Base-by-base conservation (phyloP, 2,797 vertebrate species). In the Prunella strophiata region DNA sequence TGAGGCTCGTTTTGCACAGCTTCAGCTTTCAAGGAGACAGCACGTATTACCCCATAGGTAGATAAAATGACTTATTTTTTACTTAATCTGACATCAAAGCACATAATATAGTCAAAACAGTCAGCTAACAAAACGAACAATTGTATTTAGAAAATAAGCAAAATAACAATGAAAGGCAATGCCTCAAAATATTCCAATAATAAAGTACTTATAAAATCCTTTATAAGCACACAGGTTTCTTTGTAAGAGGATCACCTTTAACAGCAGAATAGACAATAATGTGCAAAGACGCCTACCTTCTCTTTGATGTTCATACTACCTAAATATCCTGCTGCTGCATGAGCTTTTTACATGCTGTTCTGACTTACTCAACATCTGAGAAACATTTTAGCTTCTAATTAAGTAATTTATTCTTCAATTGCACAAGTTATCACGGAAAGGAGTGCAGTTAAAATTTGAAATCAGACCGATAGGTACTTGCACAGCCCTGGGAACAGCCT, bases 11-110 rank as follows among this genome's bases (percentile, higher is more conserved):
- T 74, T 54, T 73, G 22, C 48, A 51, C 17, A 47, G 68, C 42
- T 59, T 45, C 32, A 9, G 7, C 4, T 45, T 48, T 77, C 51
- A 61, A 81, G 36, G 13, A 38, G 19, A 47, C 0, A 6, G 36
- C n/a, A 36, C 3, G 1, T 8, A 55, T 20, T 29, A 48, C 6
- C 11, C 30, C 15, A 11, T 0, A 68, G 23, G 19, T 9, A 70
- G 19, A 27, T 14, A 45, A 0, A 0, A 6, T 2, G 4, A 34
- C 34, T 55, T 34, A 26, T 25, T 65, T 65, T 65, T 78, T 12
- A 52, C 13, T n/a, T 58, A 25, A 71, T 32, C 30, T 71, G 17
- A 62, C 5, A 12, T 3, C 3, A 43, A 71, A 54, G 40, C 27
- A 45, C 11, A 16, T 29, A 70, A 40, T 5, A 34, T 3, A 58